Percentiles rank a stretch among this genome's conserved stretches.
Evolutionary conservation across 1,140 invertebrate genomes (phyloP).

Genomic region (Agraylea sexmaculata): DNA sequence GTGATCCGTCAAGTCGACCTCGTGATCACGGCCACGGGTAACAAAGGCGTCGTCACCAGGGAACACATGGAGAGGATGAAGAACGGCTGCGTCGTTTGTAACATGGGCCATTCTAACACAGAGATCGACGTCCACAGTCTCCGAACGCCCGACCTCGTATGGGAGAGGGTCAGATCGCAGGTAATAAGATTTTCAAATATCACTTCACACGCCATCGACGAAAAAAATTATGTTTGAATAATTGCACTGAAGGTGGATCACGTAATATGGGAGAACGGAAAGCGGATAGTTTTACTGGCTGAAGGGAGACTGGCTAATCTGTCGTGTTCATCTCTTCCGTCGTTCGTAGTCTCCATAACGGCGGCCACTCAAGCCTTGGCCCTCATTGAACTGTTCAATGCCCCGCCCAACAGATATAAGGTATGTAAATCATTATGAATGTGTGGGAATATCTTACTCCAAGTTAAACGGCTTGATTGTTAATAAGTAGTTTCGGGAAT

Average conservation of each 20-base stretch:
- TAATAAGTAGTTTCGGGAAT: no score
- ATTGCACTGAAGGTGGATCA: conserved; percentile 83
- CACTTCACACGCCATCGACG: neutral
- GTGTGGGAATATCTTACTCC: neutral
- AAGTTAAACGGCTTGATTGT: no score
- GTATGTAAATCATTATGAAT: conserved; percentile 23
- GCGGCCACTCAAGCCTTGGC: conserved; percentile 91
- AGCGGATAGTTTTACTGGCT: conserved; percentile 82
- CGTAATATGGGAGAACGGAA: conserved; percentile 91
- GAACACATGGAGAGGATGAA: conserved; percentile 97
- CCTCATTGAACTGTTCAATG: conserved; percentile 93
- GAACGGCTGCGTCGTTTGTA: conserved; percentile 91
- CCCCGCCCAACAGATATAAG: conserved; percentile 87
- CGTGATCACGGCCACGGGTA: conserved; percentile 90
- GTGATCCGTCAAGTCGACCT: conserved; percentile 85
- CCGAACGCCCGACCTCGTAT: conserved; percentile 84
- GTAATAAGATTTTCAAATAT: conserved; percentile 20
- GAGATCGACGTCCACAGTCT: conserved; percentile 95
- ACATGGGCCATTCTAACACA: conserved; percentile 97
- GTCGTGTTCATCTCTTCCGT: conserved; percentile 93
- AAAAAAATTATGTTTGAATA: no score
- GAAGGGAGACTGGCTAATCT: conserved; percentile 93
- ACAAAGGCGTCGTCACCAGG: conserved; percentile 90
- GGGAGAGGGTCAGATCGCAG: conserved; percentile 95
- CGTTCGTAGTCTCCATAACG: conserved; percentile 93